These are phyloP conservation scores for Eulemur albifrons DNA, from an alignment of 2,797 vertebrate genomes.

Conservation along the genomic window DNA sequence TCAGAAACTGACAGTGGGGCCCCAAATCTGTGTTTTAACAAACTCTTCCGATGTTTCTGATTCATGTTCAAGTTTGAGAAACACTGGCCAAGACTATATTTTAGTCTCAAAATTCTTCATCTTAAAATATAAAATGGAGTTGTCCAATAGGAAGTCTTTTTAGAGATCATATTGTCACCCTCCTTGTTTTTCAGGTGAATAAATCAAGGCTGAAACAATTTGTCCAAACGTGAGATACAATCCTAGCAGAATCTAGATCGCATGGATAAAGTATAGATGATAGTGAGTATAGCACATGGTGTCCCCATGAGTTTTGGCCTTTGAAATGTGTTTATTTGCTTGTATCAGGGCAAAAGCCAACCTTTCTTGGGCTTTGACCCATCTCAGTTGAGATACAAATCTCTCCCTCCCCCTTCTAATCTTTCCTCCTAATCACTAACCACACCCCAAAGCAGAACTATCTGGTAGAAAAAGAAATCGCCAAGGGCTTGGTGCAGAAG, in stretches of 20 bases:
- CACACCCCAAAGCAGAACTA: neutral
- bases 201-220: neutral
- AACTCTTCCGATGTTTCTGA: neutral
- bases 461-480: constrained; percentile 48
- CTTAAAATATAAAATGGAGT: neutral
- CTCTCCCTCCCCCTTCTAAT: neutral
- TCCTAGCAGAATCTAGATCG: neutral
- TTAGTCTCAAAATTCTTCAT: neutral
- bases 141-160: neutral
- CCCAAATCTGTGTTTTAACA: neutral
- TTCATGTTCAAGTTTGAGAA: constrained; percentile 1
- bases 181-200: neutral
- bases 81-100: neutral
- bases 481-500: constrained; percentile 44
- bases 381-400: neutral
- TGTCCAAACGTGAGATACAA: neutral
- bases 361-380: constrained; percentile 3
- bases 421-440: constrained; percentile 39
- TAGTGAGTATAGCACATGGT: neutral
- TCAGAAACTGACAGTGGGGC: neutral
- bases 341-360: neutral
- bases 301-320: neutral
- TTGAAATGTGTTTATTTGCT: neutral
- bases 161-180: neutral
- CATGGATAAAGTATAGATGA: neutral